phyloP scores from a whole-genome alignment of 2,113 vertebrate species.

The Pimephales promelas region DNA sequence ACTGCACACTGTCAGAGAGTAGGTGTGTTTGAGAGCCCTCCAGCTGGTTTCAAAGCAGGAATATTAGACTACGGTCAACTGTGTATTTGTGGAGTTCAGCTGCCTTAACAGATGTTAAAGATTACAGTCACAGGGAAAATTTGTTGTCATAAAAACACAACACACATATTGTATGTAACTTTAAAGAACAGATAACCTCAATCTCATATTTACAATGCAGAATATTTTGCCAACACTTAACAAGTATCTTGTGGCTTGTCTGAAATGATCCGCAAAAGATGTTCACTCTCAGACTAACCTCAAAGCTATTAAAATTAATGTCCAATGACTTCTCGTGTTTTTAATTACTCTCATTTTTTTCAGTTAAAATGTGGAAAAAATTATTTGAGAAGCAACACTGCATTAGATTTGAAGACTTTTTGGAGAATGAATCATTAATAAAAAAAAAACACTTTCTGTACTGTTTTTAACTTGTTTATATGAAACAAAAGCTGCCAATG shows the following conservation, averaged over 20 bases:
- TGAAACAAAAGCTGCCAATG: not conserved
- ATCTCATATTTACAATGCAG: not conserved
- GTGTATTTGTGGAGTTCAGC: not conserved
- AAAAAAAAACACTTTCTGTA: too few species aligned
- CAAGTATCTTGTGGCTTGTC: not conserved
- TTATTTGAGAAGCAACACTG: not conserved
- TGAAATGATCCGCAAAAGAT: not conserved
- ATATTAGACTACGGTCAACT: slow-evolving; percentile 19
- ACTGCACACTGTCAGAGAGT: slow-evolving; percentile 4
- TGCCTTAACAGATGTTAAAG: slow-evolving; percentile 2
- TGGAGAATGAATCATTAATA: not conserved
- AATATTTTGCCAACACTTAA: not conserved
- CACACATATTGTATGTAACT: not conserved
- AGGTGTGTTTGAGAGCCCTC: slow-evolving; percentile 27
- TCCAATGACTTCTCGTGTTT: not conserved
- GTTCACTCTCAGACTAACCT: not conserved
- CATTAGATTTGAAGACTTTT: not conserved
- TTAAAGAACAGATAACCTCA: not conserved
- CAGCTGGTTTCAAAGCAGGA: slow-evolving; percentile 13
- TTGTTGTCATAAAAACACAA: not conserved
- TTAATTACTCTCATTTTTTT: not conserved
- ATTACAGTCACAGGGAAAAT: not conserved
- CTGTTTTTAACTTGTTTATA: not conserved
- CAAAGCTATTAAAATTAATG: not conserved
- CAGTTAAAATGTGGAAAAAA: not conserved